Percentiles rank a stretch among this genome's conserved stretches.
Evolutionary conservation across 2,797 vertebrate species (phyloP).

Genomic region (Sebastes goodei): DNA sequence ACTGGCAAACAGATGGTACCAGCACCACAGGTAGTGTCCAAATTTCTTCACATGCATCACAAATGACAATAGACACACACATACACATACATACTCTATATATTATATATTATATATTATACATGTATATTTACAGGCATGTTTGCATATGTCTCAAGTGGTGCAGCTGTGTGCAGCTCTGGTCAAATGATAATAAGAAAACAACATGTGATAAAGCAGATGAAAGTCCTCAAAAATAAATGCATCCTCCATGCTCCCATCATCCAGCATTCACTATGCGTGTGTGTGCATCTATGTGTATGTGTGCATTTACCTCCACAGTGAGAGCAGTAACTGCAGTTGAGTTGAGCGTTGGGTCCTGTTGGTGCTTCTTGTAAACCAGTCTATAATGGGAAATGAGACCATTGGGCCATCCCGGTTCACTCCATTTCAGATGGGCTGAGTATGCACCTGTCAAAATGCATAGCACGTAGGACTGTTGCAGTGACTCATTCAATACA

Average conservation of each 20-base stretch:
- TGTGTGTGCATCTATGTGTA: not conserved
- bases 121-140: not conserved
- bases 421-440: slow-evolving; percentile 84
- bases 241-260: not conserved
- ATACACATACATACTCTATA: not conserved
- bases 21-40: slow-evolving; percentile 64
- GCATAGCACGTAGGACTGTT: not conserved
- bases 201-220: not conserved
- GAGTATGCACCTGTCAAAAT: slow-evolving; percentile 76
- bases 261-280: not conserved
- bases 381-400: slow-evolving; percentile 86
- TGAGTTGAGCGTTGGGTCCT: slow-evolving; percentile 82
- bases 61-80: slow-evolving; percentile 41
- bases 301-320: slow-evolving; percentile 80
- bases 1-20: slow-evolving; percentile 74
- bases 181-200: not conserved
- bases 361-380: slow-evolving; percentile 82
- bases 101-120: not conserved
- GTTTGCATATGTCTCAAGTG: not conserved
- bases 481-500: not conserved
- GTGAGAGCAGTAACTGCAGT: slow-evolving; percentile 85
- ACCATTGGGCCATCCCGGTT: slow-evolving; percentile 86
- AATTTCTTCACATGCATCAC: slow-evolving; percentile 57
- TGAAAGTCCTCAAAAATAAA: not conserved
- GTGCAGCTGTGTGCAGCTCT: not conserved